Percentiles rank a stretch among this genome's conserved stretches.
phyloP scores from a whole-genome alignment of 2,888 invertebrate genomes.

The Gandaritis pyraliata region DNA sequence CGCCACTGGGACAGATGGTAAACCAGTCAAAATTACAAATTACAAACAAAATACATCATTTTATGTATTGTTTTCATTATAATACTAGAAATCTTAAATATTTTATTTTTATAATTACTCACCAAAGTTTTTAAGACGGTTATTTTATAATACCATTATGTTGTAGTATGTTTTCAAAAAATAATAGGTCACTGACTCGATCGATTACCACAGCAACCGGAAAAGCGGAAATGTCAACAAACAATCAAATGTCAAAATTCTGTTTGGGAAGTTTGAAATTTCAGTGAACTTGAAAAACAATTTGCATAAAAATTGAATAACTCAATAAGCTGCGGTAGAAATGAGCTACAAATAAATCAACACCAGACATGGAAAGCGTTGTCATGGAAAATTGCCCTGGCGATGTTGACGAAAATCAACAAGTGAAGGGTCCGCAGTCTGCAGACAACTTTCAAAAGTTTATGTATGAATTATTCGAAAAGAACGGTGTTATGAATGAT shows the following conservation, averaged over 20 bases:
- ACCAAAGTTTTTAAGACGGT: too few species aligned
- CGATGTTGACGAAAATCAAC: conserved; percentile 42
- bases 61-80: conserved; percentile 1
- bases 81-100: neutral
- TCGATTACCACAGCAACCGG: conserved; percentile 49
- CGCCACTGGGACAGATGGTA: conserved; percentile 89
- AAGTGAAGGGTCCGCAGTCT: conserved; percentile 51
- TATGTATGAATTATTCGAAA: conserved; percentile 84
- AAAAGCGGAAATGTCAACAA: conserved; percentile 69
- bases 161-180: neutral
- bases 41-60: neutral
- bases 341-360: conserved; percentile 32
- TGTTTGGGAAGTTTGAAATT: conserved; percentile 76
- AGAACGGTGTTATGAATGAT: conserved; percentile 85
- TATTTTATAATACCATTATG: neutral
- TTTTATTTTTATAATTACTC: neutral
- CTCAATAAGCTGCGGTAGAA: conserved; percentile 40
- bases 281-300: conserved; percentile 49
- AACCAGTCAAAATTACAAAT: conserved; percentile 48
- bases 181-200: conserved; percentile 9
- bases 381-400: conserved; percentile 37
- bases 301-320: conserved; percentile 30
- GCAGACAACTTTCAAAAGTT: conserved; percentile 83
- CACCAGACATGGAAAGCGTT: conserved; percentile 57
- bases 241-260: conserved; percentile 54